Evolutionary conservation across 2,797 vertebrate species (phyloP), one percentile per base, ranked within the genome.

Genomic region (Sebastes wilsoni): DNA sequence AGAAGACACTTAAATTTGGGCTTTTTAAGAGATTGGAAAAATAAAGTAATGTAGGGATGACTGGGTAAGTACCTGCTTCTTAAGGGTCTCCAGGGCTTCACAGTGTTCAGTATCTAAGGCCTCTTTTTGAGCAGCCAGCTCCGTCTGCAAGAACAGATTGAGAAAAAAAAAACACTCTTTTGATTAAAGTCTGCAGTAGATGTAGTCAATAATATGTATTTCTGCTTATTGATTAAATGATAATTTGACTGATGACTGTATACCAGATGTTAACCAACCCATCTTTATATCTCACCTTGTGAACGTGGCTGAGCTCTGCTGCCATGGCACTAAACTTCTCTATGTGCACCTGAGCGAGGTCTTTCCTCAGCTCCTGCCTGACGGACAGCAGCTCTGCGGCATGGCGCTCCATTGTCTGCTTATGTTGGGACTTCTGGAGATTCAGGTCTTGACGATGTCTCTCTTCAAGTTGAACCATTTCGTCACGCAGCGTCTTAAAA

Each of bases 311-410:
- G 69, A 97, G 92, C 91, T 97, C 95, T 4, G 87, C 80, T 59
- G 96, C 94, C 95, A 96, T 95, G 58, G 93, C 89, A 80, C 90
- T 94, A 66, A 96, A 95, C 34, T 96, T 96, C 56, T 95, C 96
- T 38, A 95, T 80, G 75, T 97, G 96, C 61, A 94, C 36, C n/a
- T 94, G 79, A 78, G 95, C 94, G 70, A 96, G 82, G 32, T 97
- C 94, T 9, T 92, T 92, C 89, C 91, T 93, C 62, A 96, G 87
- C 12, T 94, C 89, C 20, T 96, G 96, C 58, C 90, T 93, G 36
- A 85, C 6, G 1, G 92, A 80, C 69, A 89, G 89, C 88, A 97
- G 93, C 49, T 97, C 97, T 30, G 81, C 84, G 36, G 88, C 80
- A 23, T 96, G 74, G 12, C 42, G 86, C 83, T 96, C 94, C 25